Percentiles rank a stretch among this genome's conserved stretches.
phyloP scores from a whole-genome alignment of 2,113 vertebrate genomes.

The Mormoops blainvillei region DNA sequence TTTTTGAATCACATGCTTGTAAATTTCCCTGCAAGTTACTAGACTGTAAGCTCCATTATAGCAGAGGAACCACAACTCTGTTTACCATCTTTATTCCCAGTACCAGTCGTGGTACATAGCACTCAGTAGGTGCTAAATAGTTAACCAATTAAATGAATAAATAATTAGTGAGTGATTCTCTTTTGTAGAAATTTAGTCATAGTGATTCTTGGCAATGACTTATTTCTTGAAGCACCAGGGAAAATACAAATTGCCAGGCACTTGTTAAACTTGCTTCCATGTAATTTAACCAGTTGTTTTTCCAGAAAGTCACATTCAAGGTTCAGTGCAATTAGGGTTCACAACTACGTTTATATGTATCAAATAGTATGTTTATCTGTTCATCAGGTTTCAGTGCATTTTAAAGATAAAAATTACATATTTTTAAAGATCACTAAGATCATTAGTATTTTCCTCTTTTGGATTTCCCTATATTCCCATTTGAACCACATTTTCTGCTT shows the following conservation, averaged over 20 bases:
- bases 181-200: background rate
- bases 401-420: background rate
- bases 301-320: background rate
- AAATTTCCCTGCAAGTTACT: background rate
- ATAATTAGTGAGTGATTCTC: background rate
- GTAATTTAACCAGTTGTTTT: background rate
- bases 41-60: background rate
- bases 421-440: background rate
- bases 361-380: background rate
- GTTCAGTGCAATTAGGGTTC: background rate
- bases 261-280: background rate
- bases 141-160: background rate
- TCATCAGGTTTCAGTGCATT: background rate
- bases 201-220: background rate
- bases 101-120: background rate
- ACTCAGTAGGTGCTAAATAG: background rate
- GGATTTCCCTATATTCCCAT: background rate
- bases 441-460: background rate
- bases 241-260: background rate
- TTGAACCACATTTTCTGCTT: background rate
- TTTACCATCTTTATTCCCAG: background rate
- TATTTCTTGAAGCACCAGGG: background rate
- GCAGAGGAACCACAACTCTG: background rate
- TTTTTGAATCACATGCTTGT: background rate
- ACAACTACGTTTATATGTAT: background rate